Percentiles rank a stretch among this genome's conserved stretches.
Conservation (phyloP, 2,888 invertebrate genomes). For the Hydraecia micacea region DNA sequence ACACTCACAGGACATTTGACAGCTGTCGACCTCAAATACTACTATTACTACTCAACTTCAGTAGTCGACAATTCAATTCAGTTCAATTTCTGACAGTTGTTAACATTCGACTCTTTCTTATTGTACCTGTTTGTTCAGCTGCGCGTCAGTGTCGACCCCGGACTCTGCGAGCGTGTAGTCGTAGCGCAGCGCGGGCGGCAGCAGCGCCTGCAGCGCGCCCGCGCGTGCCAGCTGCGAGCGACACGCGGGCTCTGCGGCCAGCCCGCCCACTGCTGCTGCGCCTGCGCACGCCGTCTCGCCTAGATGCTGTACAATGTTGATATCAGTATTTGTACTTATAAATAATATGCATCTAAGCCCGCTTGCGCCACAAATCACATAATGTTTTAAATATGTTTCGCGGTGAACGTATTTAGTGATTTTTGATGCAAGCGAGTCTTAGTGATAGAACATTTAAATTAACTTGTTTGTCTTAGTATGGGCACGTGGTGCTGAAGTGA, state of each 20-base stretch:
- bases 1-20: too few species aligned
- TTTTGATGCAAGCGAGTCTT: neutral
- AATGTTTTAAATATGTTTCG: neutral
- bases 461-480: neutral
- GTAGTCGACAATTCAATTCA: too few species aligned
- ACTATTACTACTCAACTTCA: too few species aligned
- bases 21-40: too few species aligned
- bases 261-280: slow-evolving; percentile 96
- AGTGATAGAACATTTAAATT: neutral
- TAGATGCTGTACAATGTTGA: slow-evolving; percentile 91
- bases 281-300: slow-evolving; percentile 95
- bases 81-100: too few species aligned
- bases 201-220: slow-evolving; percentile 97
- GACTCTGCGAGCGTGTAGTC: slow-evolving; percentile 99
- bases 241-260: slow-evolving; percentile 96
- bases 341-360: neutral
- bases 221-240: slow-evolving; percentile 96
- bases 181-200: slow-evolving; percentile 97
- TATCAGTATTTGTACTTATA: neutral
- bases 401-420: neutral
- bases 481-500: neutral
- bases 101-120: too few species aligned
- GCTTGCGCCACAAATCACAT: neutral
- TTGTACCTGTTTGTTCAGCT: slow-evolving; percentile 93
- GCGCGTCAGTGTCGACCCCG: slow-evolving; percentile 96